phyloP scores from a whole-genome alignment of 1,140 invertebrate genomes.

The Amphibalanus amphitrite region DNA sequence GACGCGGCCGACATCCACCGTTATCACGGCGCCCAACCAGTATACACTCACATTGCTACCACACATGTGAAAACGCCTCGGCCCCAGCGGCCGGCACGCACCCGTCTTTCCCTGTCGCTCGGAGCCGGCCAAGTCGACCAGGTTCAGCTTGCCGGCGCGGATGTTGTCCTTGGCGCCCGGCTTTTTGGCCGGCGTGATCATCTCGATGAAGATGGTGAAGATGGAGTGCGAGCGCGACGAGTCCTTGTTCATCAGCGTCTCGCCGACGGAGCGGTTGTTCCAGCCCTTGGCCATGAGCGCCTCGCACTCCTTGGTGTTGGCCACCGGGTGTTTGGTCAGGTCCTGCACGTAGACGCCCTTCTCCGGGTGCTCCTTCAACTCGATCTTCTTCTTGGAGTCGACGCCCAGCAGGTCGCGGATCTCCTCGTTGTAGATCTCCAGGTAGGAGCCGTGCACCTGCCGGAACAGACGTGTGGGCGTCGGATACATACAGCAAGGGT shows the following conservation, averaged over 20 bases:
- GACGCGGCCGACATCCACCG: not conserved
- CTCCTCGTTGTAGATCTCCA: slow-evolving; percentile 84
- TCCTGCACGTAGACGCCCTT: slow-evolving; percentile 60
- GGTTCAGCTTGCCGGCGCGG: slow-evolving; percentile 61
- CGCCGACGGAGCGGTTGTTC: slow-evolving; percentile 50
- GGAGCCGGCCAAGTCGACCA: slow-evolving; percentile 79
- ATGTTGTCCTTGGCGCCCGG: slow-evolving; percentile 39
- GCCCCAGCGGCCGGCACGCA: slow-evolving; percentile 16
- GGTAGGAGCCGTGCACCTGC: slow-evolving; percentile 61
- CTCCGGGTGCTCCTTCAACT: slow-evolving; percentile 60
- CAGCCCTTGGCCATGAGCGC: slow-evolving; percentile 54
- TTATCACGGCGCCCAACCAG: not conserved
- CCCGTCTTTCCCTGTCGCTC: slow-evolving; percentile 68
- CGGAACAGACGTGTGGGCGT: too few species aligned
- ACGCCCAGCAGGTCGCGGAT: slow-evolving; percentile 46
- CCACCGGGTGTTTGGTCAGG: slow-evolving; percentile 52
- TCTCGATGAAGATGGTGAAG: slow-evolving; percentile 72
- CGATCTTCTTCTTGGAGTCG: slow-evolving; percentile 44
- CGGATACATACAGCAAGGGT: too few species aligned
- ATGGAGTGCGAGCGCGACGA: slow-evolving; percentile 80
- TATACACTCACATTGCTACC: not conserved
- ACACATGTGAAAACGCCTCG: slow-evolving; percentile 4
- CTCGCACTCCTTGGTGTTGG: slow-evolving; percentile 53
- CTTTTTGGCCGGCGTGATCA: slow-evolving; percentile 34
- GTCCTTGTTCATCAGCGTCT: slow-evolving; percentile 70